phyloP scores from a whole-genome alignment of 2,888 invertebrate genomes.

The Drosophila basisetae region DNA sequence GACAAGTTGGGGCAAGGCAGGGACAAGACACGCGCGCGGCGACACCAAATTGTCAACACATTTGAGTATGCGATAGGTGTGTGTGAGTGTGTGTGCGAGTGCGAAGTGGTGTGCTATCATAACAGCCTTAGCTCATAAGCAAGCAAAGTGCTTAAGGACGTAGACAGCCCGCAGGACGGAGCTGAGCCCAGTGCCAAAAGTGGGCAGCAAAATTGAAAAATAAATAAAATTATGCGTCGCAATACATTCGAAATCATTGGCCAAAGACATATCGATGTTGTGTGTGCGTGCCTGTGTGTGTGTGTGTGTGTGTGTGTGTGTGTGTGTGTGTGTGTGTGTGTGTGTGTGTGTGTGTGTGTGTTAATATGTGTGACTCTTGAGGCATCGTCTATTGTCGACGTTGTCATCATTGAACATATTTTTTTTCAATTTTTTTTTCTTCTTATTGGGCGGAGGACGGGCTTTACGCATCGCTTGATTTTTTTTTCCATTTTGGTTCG shows the following conservation, averaged over 20 bases:
- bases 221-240: slow-evolving; percentile 78
- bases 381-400: slow-evolving; percentile 31
- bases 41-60: slow-evolving; percentile 59
- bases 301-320: not conserved
- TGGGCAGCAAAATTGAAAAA: slow-evolving; percentile 70
- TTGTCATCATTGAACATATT: slow-evolving; percentile 36
- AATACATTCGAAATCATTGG: slow-evolving; percentile 70
- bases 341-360: not conserved
- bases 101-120: slow-evolving; percentile 48
- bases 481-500: slow-evolving; percentile 32
- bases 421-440: not conserved
- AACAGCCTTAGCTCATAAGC: slow-evolving; percentile 64
- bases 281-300: not conserved
- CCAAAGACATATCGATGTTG: slow-evolving; percentile 50
- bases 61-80: slow-evolving; percentile 15
- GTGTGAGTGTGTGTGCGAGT: slow-evolving; percentile 5
- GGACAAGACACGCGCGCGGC: not conserved
- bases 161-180: slow-evolving; percentile 24
- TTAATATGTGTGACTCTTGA: slow-evolving; percentile 7
- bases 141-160: slow-evolving; percentile 57
- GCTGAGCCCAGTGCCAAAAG: slow-evolving; percentile 11
- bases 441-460: slow-evolving; percentile 29
- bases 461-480: slow-evolving; percentile 59
- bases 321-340: not conserved
- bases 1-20: slow-evolving; percentile 9